Base-by-base conservation (phyloP, 2,797 vertebrate genomes). In the Pantherophis vulpinus region DNA sequence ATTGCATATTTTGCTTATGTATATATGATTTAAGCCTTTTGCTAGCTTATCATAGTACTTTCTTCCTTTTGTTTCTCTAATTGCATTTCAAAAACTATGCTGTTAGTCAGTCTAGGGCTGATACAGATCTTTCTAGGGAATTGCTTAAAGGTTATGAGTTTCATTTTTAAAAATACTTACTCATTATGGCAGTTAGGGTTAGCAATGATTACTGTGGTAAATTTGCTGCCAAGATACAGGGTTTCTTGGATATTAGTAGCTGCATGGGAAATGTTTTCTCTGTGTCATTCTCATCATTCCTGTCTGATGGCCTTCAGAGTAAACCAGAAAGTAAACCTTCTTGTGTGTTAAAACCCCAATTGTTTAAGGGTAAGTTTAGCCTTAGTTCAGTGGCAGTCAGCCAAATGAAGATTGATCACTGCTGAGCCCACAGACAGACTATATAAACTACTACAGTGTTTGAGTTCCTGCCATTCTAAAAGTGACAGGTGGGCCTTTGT, bases 291-390 rank as follows among this genome's bases (percentile, higher is more conserved):
- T 96, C 6, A 51, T 89, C 90, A 95, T 56, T 79, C 91, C 91
- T 94, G 86, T 95, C 95, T 96, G 92, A 96, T 95, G 88, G 96
- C 91, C 94, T 92, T 55, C 95, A 94, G 92, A 87, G 1, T 94
- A 96, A 97, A 91, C 96, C 94, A 94, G 93, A 96, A 97, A 96
- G 97, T 97, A 97, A 97, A 95, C 23, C 86, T 95, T 95, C 88
- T 86, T 94, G 25, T 95, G 88, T 47, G 14, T 96, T 95, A 96
- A 94, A 97, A 94, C 94, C 58, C 92, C 66, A 89, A 94, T 96
- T 97, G 93, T 83, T 97, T 92, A 96, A 93, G 93, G 95, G 63
- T 90, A 94, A 95, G 95, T 96, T 97, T 96, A 97, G 94, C 92
- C 94, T 96, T 95, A 95, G 88, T 95, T 96, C 83, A n/a, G 54